Evolutionary conservation across 2,888 invertebrate species (phyloP), one percentile per base, ranked within the genome.

Genomic region (Drosophila ustulata): DNA sequence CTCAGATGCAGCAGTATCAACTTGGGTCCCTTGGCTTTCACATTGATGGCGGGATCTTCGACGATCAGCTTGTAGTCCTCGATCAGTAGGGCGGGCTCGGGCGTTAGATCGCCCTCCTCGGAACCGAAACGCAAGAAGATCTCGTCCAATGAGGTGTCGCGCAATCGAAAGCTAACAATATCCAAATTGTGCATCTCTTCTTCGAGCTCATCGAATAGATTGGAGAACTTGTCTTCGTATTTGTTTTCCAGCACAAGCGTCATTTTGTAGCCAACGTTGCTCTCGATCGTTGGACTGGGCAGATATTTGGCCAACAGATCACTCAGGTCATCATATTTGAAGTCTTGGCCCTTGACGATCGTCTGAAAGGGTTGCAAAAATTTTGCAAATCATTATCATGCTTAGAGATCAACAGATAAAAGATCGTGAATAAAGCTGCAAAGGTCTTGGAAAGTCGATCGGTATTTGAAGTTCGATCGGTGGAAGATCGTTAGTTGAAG

Each of bases 71-170:
- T 73, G 0, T 67, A 62, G 3, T 80, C 71, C 0, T 75, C 70
- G 11, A 82, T 26, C 23, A 71, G 28, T 8, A 59, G 0, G 5
- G 47, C 34, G 4, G 66, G 49, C 4, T 76, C 76, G 0, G 28
- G 57, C 3, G 13, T 47, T 3, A 61, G 6, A 23, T 82, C 76
- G 1, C 43, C 66, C 0, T 74, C 65, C 53, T 80, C 83, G 50
- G 78, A 66, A 2, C 85, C 90, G 32, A 86, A 82, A 3, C 94
- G 95, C 93, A 96, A 94, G 89, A 97, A 97, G 0, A 97, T 97
- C 92, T 97, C 97, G 92, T 97, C 97, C 92, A 97, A 93, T 0
- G 97, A 96, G 0, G 97, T 97, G 23, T 97, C 94, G 1, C 96
- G 94, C 26, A 97, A 94, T 3, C 97, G 97, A 89, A 96, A 97